Evolutionary conservation across 2,113 vertebrate genomes (phyloP).

Genomic region (Ochotona curzoniae): DNA sequence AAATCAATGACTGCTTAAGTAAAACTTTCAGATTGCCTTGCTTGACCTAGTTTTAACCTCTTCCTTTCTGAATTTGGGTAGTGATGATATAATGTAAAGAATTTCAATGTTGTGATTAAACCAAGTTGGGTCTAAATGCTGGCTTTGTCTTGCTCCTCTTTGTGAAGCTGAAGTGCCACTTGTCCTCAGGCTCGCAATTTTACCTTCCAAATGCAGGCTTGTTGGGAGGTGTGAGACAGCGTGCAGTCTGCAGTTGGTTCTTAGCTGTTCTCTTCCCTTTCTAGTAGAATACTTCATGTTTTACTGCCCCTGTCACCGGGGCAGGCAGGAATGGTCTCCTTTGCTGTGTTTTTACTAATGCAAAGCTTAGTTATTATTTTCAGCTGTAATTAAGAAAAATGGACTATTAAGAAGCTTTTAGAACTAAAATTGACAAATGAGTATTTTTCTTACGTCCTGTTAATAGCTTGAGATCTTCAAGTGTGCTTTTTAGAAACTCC

Average conservation of each 20-base stretch:
- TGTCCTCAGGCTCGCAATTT: constrained; percentile 45
- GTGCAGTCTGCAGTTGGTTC: neutral
- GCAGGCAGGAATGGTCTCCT: neutral
- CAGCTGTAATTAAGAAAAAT: constrained; percentile 29
- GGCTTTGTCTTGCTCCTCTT: constrained; percentile 24
- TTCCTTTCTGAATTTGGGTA: constrained; percentile 35
- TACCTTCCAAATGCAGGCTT: constrained; percentile 32
- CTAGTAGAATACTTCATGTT: neutral
- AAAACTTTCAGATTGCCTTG: constrained; percentile 18
- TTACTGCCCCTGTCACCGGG: constrained; percentile 20
- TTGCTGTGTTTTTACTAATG: constrained; percentile 19
- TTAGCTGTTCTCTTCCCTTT: constrained; percentile 10
- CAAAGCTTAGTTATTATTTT: constrained; percentile 51
- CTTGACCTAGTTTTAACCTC: constrained; percentile 41
- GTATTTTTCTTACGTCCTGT: neutral
- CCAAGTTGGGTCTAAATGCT: neutral
- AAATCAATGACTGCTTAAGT: constrained; percentile 30
- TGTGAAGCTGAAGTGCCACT: constrained; percentile 6
- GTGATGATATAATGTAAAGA: neutral
- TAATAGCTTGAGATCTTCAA: constrained; percentile 43
- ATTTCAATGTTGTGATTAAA: constrained; percentile 12
- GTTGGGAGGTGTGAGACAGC: neutral
- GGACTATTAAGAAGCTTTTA: constrained; percentile 2
- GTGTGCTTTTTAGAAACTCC: neutral
- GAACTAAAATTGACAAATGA: constrained; percentile 40